Base-by-base conservation (phyloP, 2,113 vertebrate genomes). In the Corythaixoides concolor region DNA sequence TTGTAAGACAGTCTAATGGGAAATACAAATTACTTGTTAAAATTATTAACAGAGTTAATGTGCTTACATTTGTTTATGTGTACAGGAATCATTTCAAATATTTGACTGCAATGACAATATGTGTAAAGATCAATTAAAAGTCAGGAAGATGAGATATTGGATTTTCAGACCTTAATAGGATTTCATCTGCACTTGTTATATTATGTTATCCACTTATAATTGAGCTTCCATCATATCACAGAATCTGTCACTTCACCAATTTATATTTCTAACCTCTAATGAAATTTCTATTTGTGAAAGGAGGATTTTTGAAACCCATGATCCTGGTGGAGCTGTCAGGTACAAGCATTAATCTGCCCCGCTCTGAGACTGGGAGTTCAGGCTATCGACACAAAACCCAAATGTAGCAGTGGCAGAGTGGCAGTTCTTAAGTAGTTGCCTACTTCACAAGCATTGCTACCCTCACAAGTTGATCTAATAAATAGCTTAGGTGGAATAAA, bases 51-150 rank as follows among this genome's bases (percentile, higher is more conserved):
- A 97, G 95, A 97, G 95, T 98, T 98, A 98, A 98, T 98, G 93
- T 98, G 97, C 97, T 98, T 98, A 98, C 98, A 98, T 98, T 98
- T 98, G 97, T 98, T 98, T 98, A 97, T 92, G 95, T 97, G 97
- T 98, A 97, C 96, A 94, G 73, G 98, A 98, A 98, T 97, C 30
- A 97, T 97, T 96, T 98, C 96, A 97, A 96, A 98, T 98, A 98
- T 97, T 98, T 98, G 98, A 97, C 97, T 98, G 98, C 95, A 96
- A 97, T 98, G 97, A 98, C 97, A 98, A 98, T 98, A 98, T 97
- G 97, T 98, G 97, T 98, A 98, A 98, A 98, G 98, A 98, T 98
- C 98, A 98, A 98, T 98, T 98, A 98, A 98, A 98, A 98, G 98
- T 98, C 98, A 98, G 97, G 98, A 97, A 98, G 97, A 98, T 98